A percentile compares a stretch with the other conserved stretches of the same genome.
These are phyloP conservation scores for Latrodectus geometricus DNA, from an alignment of 1,140 invertebrate genomes.

Conservation along the genomic window DNA sequence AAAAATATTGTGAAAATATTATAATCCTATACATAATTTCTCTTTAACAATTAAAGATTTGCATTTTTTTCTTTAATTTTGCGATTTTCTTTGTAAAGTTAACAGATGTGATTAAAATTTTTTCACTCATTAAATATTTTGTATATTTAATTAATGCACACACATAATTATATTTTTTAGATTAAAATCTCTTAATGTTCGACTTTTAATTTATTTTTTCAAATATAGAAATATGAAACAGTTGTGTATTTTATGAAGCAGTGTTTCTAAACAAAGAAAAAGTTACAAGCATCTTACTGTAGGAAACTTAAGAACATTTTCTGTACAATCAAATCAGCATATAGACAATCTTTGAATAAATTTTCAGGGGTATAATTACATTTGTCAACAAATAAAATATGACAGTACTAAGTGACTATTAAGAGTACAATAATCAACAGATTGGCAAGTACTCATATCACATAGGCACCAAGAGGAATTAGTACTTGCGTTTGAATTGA, in stretches of 20 bases:
- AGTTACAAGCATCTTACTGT: slow-evolving; percentile 24
- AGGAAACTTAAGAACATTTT: slow-evolving; percentile 16
- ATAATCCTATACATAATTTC: too few relatives aligned
- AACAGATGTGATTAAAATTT: too few relatives aligned
- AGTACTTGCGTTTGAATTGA: neutral
- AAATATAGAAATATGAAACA: slow-evolving; percentile 1
- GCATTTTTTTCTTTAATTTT: too few relatives aligned
- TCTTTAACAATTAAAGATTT: too few relatives aligned
- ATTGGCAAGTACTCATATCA: slow-evolving; percentile 62
- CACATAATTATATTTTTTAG: too few relatives aligned
- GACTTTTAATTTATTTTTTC: too few relatives aligned
- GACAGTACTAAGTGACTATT: slow-evolving; percentile 55
- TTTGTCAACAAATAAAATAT: slow-evolving; percentile 52
- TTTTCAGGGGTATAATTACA: slow-evolving; percentile 31
- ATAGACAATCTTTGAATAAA: slow-evolving; percentile 5
- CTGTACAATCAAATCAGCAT: slow-evolving; percentile 37
- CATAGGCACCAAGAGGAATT: slow-evolving; percentile 59
- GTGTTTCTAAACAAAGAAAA: slow-evolving; percentile 8
- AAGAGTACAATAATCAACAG: slow-evolving; percentile 51
- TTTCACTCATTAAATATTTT: too few relatives aligned
- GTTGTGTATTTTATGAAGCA: slow-evolving; percentile 1
- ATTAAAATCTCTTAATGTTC: too few relatives aligned
- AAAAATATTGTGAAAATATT: too few relatives aligned
- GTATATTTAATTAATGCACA: too few relatives aligned
- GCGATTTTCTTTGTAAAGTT: too few relatives aligned